Percentiles rank a stretch among this genome's conserved stretches.
Conservation (phyloP, 2,797 vertebrate species). For the Varecia variegata region DNA sequence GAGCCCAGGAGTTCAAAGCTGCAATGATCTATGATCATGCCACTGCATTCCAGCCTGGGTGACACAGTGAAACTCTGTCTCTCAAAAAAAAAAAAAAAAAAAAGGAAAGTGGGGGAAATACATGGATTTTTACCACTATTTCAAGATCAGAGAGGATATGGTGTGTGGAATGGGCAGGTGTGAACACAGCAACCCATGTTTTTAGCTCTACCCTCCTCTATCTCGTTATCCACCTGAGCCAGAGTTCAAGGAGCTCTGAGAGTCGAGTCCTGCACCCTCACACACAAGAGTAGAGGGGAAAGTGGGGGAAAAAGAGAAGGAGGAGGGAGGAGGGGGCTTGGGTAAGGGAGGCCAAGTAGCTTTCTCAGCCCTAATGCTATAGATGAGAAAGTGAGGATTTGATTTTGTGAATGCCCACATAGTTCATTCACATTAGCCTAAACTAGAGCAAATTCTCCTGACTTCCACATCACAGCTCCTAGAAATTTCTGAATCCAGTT, state of each 20-base stretch:
- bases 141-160: not conserved
- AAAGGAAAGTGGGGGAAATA: no score
- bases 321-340: not conserved
- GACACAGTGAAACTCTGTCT: no score
- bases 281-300: not conserved
- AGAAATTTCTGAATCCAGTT: not conserved
- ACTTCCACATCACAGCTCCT: not conserved
- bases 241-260: not conserved
- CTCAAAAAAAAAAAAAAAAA: no score
- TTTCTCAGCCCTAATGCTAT: not conserved
- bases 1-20: no score
- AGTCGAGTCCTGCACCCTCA: not conserved
- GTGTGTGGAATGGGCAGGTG: not conserved
- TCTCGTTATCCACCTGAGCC: not conserved
- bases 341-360: not conserved
- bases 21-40: no score
- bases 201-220: not conserved
- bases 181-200: not conserved
- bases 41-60: no score
- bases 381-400: not conserved
- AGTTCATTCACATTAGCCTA: not conserved
- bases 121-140: not conserved
- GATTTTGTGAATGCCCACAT: not conserved
- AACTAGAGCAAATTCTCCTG: not conserved
- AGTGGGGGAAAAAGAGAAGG: not conserved